Conservation (phyloP, 2,113 vertebrate species). For the Grantiella picta region DNA sequence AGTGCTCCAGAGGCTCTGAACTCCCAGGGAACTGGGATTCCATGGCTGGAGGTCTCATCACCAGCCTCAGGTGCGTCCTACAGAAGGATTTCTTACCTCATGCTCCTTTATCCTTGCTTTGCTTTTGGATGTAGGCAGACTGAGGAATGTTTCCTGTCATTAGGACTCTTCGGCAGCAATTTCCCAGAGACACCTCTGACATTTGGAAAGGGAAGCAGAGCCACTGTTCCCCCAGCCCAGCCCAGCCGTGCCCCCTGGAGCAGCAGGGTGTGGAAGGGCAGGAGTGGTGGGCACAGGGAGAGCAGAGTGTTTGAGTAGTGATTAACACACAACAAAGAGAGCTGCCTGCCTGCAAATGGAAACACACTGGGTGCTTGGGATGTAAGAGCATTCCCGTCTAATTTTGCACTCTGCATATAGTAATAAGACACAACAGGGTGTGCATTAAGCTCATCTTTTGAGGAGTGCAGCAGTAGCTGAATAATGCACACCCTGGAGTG, state of each 20-base stretch:
- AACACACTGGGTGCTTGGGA: not conserved
- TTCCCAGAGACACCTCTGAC: not conserved
- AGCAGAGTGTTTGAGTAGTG: not conserved
- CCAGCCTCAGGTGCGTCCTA: not conserved
- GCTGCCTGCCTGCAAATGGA: constrained; percentile 24
- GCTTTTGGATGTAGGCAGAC: not conserved
- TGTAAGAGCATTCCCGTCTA: constrained; percentile 4
- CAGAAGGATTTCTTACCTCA: not conserved
- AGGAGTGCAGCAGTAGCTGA: constrained; percentile 33
- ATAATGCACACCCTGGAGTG: constrained; percentile 48
- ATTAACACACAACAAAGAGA: constrained; percentile 32
- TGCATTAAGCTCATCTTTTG: constrained; percentile 55
- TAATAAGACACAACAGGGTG: constrained; percentile 58
- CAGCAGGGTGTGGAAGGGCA: not conserved
- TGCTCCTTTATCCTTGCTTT: not conserved
- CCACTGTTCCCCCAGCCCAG: not conserved
- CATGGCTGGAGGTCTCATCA: not conserved
- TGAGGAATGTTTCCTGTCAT: not conserved
- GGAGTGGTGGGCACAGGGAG: not conserved
- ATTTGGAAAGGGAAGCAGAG: not conserved
- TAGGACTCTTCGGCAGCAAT: not conserved
- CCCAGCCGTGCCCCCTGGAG: not conserved
- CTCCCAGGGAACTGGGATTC: not conserved
- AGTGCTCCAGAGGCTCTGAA: not conserved
- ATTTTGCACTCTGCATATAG: constrained; percentile 46